A percentile compares a stretch with the other conserved stretches of the same genome.
These are phyloP conservation scores for Psilopsiagon aurifrons DNA, from an alignment of 2,113 vertebrate species.

Conservation along the genomic window DNA sequence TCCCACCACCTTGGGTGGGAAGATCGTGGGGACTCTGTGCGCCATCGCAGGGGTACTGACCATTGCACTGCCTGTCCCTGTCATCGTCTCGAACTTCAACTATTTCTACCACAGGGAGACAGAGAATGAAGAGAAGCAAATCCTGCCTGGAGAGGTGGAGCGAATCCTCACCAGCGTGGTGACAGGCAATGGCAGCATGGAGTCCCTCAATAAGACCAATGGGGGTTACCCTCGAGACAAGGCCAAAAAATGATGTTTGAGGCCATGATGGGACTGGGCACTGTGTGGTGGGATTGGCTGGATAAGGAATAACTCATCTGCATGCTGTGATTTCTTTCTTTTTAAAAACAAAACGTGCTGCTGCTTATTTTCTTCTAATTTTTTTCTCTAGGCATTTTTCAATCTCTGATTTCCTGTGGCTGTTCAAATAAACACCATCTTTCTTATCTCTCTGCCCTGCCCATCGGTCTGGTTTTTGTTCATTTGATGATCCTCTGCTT, in stretches of 20 bases:
- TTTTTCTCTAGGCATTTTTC: constrained; percentile 25
- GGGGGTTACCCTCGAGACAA: constrained; percentile 78
- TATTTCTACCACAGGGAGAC: constrained; percentile 98
- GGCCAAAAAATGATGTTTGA: constrained; percentile 72
- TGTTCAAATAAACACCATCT: constrained; percentile 66
- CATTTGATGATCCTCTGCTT: constrained; percentile 8
- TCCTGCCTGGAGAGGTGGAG: constrained; percentile 74
- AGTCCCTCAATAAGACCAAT: constrained; percentile 85
- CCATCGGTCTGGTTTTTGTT: background rate
- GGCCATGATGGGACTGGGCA: background rate
- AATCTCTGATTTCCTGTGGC: constrained; percentile 49
- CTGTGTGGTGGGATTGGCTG: background rate
- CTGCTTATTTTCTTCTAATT: background rate
- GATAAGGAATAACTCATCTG: background rate
- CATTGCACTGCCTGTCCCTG: constrained; percentile 93
- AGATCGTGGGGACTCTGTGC: constrained; percentile 93
- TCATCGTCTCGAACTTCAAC: constrained; percentile 99
- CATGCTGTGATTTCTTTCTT: background rate
- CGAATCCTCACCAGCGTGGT: constrained; percentile 67
- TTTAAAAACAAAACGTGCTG: background rate
- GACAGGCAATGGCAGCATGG: constrained; percentile 73
- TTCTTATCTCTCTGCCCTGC: constrained; percentile 63
- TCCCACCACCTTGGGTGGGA: constrained; percentile 89
- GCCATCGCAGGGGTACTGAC: constrained; percentile 96
- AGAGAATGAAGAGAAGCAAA: constrained; percentile 89